These are phyloP conservation scores for Amphipoea lucens DNA, from an alignment of 2,888 invertebrate genomes.

Conservation along the genomic window DNA sequence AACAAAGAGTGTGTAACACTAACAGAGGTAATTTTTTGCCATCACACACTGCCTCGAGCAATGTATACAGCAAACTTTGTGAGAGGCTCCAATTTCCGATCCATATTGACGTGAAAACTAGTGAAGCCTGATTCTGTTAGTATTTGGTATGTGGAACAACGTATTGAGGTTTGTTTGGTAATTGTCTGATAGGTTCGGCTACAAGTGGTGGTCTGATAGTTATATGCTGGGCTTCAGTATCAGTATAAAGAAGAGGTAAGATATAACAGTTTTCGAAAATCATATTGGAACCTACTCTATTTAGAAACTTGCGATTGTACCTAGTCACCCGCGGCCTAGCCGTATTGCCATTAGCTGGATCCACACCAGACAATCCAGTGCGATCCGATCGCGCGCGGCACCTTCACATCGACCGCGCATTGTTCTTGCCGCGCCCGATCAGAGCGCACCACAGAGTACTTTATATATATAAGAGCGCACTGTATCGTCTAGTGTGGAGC, in stretches of 20 bases:
- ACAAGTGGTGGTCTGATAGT: not conserved
- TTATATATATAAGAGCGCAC: too few species aligned
- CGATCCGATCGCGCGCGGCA: too few species aligned
- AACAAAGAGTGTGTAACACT: slow-evolving; percentile 3
- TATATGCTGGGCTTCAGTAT: not conserved
- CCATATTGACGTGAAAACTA: slow-evolving; percentile 10
- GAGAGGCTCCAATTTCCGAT: slow-evolving; percentile 19
- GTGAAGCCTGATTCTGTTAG: not conserved
- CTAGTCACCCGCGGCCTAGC: too few species aligned
- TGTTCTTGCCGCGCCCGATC: too few species aligned
- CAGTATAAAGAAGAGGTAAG: not conserved
- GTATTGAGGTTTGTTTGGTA: not conserved
- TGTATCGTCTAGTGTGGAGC: too few species aligned
- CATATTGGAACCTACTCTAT: not conserved
- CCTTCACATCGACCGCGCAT: too few species aligned
- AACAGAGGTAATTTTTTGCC: slow-evolving; percentile 29
- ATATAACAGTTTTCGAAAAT: not conserved
- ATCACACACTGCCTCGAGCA: slow-evolving; percentile 10
- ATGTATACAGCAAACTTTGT: slow-evolving; percentile 31
- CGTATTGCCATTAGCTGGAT: too few species aligned
- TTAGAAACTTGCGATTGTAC: too few species aligned
- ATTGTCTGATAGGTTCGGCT: not conserved
- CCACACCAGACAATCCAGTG: too few species aligned
- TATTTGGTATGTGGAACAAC: not conserved
- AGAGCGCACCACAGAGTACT: too few species aligned